These are phyloP conservation scores for Anagyrus pseudococci DNA, from an alignment of 2,888 invertebrate genomes.

Conservation along the genomic window DNA sequence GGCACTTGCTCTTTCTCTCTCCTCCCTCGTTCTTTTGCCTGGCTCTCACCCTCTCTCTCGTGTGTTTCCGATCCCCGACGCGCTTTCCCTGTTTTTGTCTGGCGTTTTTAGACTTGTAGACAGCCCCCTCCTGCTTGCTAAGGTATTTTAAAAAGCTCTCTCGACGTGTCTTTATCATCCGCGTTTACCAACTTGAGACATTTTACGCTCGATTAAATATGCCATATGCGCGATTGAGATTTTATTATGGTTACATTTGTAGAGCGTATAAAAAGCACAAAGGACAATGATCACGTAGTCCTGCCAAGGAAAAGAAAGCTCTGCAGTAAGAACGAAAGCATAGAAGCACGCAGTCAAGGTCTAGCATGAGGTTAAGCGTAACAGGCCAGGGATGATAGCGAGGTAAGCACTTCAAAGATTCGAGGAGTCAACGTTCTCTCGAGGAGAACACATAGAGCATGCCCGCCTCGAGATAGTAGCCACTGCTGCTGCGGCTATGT, in stretches of 20 bases:
- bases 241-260: no score
- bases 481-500: no score
- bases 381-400: no score
- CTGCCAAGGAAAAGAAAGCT: no score
- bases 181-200: background rate
- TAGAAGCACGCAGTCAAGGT: no score
- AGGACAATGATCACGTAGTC: no score
- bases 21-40: background rate
- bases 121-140: background rate
- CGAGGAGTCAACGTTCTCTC: background rate
- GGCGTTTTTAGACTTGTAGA: constrained; percentile 1
- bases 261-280: no score
- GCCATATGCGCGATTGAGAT: no score
- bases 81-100: constrained; percentile 19
- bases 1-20: background rate
- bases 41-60: constrained; percentile 41
- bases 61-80: constrained; percentile 25
- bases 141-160: constrained; percentile 20
- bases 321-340: no score
- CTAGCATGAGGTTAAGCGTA: no score
- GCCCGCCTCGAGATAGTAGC: background rate
- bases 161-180: constrained; percentile 5
- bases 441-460: background rate
- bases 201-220: no score
- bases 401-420: no score